Percentiles rank a stretch among this genome's conserved stretches.
These are phyloP conservation scores for Clamator glandarius DNA, from an alignment of 2,797 vertebrate species.

Conservation along the genomic window DNA sequence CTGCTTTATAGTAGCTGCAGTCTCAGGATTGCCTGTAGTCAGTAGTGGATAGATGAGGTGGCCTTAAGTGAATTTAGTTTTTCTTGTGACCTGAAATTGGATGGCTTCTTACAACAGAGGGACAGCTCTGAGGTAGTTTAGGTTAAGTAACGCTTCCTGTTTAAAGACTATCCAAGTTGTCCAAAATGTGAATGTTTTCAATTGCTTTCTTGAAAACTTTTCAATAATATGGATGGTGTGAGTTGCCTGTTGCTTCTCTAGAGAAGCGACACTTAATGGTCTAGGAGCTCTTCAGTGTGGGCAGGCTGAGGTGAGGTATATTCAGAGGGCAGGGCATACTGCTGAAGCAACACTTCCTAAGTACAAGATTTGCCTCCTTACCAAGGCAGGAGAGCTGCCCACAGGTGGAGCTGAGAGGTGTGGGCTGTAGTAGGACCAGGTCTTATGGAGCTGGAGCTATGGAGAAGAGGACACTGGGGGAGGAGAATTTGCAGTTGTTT, in stretches of 20 bases:
- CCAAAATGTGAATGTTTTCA: background rate
- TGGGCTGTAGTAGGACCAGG: background rate
- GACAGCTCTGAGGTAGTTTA: background rate
- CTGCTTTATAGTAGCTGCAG: background rate
- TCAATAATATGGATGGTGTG: rapidly evolving
- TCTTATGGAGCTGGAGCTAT: background rate
- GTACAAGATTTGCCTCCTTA: background rate
- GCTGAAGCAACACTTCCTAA: background rate
- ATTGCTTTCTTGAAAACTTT: background rate
- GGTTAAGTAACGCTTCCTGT: background rate
- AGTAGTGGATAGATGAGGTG: background rate
- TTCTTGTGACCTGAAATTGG: background rate
- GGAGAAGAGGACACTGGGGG: background rate
- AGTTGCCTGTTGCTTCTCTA: background rate
- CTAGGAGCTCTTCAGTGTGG: background rate
- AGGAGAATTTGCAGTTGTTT: background rate
- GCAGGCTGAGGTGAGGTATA: background rate
- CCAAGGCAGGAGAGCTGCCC: background rate
- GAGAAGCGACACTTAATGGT: background rate
- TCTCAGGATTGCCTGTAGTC: background rate
- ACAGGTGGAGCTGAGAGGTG: background rate
- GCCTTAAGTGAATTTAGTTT: background rate
- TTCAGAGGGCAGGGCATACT: background rate
- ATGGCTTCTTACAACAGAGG: background rate
- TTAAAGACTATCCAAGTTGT: background rate